Percentiles rank a stretch among this genome's conserved stretches.
Evolutionary conservation across 2,113 vertebrate genomes (phyloP).

Genomic region (Gadus macrocephalus): DNA sequence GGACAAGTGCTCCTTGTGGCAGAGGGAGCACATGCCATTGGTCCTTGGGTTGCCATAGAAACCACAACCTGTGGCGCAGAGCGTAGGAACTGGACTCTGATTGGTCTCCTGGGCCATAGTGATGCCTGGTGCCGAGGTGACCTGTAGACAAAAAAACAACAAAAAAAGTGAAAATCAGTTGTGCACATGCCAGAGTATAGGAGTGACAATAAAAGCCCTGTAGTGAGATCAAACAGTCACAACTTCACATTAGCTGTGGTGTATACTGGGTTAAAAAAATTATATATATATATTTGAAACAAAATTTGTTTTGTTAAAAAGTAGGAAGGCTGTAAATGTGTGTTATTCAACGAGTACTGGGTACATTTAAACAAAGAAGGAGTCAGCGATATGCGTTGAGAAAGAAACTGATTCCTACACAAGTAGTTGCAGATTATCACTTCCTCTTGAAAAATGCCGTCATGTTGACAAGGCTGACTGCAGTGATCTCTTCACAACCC

Average conservation of each 20-base stretch:
- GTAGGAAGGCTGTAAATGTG: background rate
- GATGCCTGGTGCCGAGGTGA: slow-evolving; percentile 40
- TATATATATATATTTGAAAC: no score
- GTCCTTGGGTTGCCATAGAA: slow-evolving; percentile 88
- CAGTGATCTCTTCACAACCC: slow-evolving; percentile 12
- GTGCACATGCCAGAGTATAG: background rate
- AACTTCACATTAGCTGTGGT: no score
- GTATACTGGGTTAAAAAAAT: no score
- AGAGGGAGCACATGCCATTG: slow-evolving; percentile 87
- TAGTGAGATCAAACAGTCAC: no score
- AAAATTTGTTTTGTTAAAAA: no score
- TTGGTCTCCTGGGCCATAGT: slow-evolving; percentile 88
- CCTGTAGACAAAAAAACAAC: slow-evolving; percentile 22
- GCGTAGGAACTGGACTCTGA: slow-evolving; percentile 81
- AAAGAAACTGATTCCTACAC: slow-evolving; percentile 4
- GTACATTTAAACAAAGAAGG: no score
- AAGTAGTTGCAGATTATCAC: slow-evolving; percentile 6
- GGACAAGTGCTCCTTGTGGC: slow-evolving; percentile 86
- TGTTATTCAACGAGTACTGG: background rate
- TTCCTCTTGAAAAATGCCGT: slow-evolving; percentile 1
- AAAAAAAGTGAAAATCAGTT: background rate
- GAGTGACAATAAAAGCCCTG: no score
- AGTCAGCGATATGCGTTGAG: background rate
- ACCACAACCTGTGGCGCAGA: slow-evolving; percentile 83
- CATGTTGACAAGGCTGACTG: slow-evolving; percentile 36